phyloP scores from a whole-genome alignment of 2,113 vertebrate species.

The Charadrius vociferus region DNA sequence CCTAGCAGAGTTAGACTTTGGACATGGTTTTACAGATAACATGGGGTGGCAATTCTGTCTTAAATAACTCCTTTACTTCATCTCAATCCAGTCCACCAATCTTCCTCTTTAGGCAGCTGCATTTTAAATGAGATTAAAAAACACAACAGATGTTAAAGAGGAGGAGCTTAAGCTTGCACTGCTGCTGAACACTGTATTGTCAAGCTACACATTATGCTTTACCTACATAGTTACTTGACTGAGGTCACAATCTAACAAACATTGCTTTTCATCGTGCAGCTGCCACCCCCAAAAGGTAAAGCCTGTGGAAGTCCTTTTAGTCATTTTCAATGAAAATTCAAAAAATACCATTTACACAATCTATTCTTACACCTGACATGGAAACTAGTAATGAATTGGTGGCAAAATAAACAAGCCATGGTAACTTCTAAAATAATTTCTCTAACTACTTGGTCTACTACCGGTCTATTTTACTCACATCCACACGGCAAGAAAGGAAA shows the following conservation, averaged over 20 bases:
- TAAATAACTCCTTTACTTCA: neutral
- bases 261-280: neutral
- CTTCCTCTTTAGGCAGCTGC: neutral
- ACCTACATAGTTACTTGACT: rapidly evolving
- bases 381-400: neutral
- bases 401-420: neutral
- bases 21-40: neutral
- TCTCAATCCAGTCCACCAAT: neutral
- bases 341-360: neutral
- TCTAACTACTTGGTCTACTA: neutral
- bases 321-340: neutral
- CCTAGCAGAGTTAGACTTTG: neutral
- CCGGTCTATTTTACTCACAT: neutral
- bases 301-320: neutral
- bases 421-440: neutral
- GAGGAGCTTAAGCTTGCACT: neutral
- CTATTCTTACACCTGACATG: neutral
- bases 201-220: neutral
- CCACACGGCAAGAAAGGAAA: neutral
- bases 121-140: constrained; percentile 10
- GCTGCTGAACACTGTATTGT: neutral
- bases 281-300: neutral
- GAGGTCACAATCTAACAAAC: neutral
- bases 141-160: neutral
- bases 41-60: neutral